Evolutionary conservation across 2,888 invertebrate species (phyloP), one percentile per base, ranked within the genome.

Genomic region (Drosophila anomalata): DNA sequence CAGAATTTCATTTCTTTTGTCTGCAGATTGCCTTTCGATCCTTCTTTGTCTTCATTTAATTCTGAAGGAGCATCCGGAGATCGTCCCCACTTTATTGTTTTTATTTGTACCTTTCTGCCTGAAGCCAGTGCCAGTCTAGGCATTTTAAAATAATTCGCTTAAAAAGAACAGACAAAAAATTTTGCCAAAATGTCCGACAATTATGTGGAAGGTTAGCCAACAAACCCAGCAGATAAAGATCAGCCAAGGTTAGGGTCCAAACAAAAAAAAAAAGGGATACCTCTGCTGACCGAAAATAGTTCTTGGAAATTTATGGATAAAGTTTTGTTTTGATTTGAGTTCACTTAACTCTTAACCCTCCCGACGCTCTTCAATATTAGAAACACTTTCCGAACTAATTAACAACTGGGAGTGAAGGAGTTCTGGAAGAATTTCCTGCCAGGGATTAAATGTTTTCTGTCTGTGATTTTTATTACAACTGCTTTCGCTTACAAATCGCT

Each of bases 401-500:
- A 86, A 77, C 77, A 44, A 20, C 52, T 52, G 6, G 29, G 26
- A 51, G n/a, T 62, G 72, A 74, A 72, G 68, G 76, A 65, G 84
- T 87, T 81, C 60, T 61, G 33, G 62, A 63, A 69, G 82, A 81
- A 81, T 82, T 84, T 75, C 74, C 87, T 69, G 67, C 17, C 54
- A 67, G 71, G 57, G 62, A 79, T 76, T 78, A 80, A 83, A 77
- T 78, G 88, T 73, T 81, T 77, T 88, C 79, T 76, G 89, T 84
- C 86, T 85, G 86, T 73, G 79, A 78, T 82, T 89, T 84, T 89
- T 81, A 87, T 89, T 81, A 87, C 74, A 85, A 70, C 82, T 24
- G 41, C 14, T 65, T 81, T 36, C 67, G 72, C 86, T 84, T 80
- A 87, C 88, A 83, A 83, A 83, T 83, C 74, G 81, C 71, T 85